Base-by-base conservation (phyloP, 2,888 invertebrate genomes). In the Lymantria dispar region DNA sequence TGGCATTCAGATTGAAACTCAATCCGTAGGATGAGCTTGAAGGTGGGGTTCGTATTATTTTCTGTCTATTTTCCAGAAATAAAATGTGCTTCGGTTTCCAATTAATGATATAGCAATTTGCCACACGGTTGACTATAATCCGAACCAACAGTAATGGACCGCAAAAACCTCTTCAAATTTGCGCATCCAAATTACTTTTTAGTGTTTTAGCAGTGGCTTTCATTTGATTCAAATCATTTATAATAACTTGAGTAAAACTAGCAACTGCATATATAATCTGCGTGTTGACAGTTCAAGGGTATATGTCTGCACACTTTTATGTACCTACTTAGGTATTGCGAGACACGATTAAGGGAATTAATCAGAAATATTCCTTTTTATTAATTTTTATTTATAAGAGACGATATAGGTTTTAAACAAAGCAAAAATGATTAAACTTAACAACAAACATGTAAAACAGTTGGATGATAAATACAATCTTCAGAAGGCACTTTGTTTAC, bases 71-170 rank as follows among this genome's bases (percentile, higher is more conserved):
- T 56, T 61, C 58, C 37, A 46, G 45, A 42, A 58, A 56, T 55
- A 54, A 58, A 59, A 51, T 51, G 70, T 71, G 68, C 71, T 5
- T 74, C 75, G 64, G 69, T 78, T 83, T 85, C 78, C 85, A 85
- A 85, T 85, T 85, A 85, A 78, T 82, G 72, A 70, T 76, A 73
- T 74, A 79, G 74, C 78, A 77, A 79, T 83, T 85, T 85, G 76
- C 78, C 74, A 70, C 74, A 67, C 70, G 71, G 74, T 50, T 56
- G 65, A 59, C 47, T 52, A 70, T 78, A 76, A 77, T 76, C 76
- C 70, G 60, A 69, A 68, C 57, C 48, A 50, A 54, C 64, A 58
- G 74, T 74, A 76, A 80, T 81, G 78, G 76, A 72, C 68, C 65
- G 68, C 60, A 72, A 74, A 71, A 70, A 63, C 59, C 64, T 68